phyloP scores from a whole-genome alignment of 1,140 invertebrate genomes.

The Neuroterus valhalla region DNA sequence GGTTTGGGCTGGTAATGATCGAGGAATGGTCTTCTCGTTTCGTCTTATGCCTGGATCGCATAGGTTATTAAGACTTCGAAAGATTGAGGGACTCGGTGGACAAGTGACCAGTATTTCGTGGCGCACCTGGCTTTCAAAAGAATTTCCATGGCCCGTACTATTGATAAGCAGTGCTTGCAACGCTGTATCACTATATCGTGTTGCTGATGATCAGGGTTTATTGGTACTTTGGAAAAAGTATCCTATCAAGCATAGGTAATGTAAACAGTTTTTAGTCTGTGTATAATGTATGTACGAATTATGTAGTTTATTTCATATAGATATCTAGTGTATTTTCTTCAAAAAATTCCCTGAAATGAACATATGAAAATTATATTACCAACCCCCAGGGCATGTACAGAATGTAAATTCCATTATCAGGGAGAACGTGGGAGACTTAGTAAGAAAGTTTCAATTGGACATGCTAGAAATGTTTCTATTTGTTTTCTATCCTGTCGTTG shows the following conservation, averaged over 20 bases:
- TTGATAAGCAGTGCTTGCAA: slow-evolving; percentile 87
- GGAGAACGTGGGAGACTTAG: no score
- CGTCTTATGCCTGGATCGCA: slow-evolving; percentile 81
- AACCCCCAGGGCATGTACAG: no score
- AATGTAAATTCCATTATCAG: no score
- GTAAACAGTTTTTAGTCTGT: slow-evolving; percentile 13
- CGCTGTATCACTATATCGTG: slow-evolving; percentile 79
- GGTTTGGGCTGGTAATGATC: slow-evolving; percentile 90
- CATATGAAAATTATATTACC: no score
- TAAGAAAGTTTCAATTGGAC: not conserved
- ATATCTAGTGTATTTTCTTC: no score
- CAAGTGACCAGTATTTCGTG: slow-evolving; percentile 86
- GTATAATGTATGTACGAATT: no score
- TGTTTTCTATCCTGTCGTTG: not conserved
- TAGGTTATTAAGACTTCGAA: slow-evolving; percentile 82
- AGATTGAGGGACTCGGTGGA: slow-evolving; percentile 78
- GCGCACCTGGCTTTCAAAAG: slow-evolving; percentile 87
- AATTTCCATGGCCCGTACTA: slow-evolving; percentile 85
- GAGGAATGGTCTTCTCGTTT: slow-evolving; percentile 76
- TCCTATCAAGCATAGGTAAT: slow-evolving; percentile 75
- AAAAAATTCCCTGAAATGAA: no score
- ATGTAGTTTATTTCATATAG: no score
- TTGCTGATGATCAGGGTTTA: slow-evolving; percentile 65
- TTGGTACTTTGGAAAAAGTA: slow-evolving; percentile 68
- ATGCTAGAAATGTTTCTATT: no score